These are phyloP conservation scores for Pseudopleuronectes americanus DNA, from an alignment of 2,797 vertebrate genomes.

Conservation along the genomic window DNA sequence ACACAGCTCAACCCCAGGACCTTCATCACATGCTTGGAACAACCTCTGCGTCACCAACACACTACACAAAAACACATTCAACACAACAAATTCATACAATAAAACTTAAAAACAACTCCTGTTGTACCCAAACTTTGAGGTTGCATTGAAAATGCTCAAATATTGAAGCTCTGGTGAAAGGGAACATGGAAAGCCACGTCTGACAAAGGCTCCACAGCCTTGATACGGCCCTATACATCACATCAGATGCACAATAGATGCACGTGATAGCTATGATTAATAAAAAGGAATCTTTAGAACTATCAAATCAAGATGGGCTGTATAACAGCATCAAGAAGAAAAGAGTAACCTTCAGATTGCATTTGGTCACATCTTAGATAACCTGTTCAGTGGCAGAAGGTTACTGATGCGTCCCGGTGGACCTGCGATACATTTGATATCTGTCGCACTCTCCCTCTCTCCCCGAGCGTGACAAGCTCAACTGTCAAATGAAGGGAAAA, in stretches of 20 bases:
- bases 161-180: background rate
- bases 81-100: background rate
- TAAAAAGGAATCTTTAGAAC: conserved; percentile 8
- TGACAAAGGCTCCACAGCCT: conserved; percentile 14
- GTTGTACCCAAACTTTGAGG: conserved; percentile 6
- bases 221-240: conserved; percentile 1
- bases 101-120: background rate
- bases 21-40: conserved; percentile 49
- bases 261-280: conserved; percentile 8
- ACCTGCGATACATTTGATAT: background rate
- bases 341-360: conserved; percentile 2
- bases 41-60: conserved; percentile 8
- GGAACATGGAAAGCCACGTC: background rate
- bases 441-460: background rate
- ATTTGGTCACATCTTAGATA: background rate
- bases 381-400: conserved; percentile 18
- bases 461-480: background rate
- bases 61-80: conserved; percentile 39
- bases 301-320: conserved; percentile 8
- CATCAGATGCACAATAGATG: background rate
- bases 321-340: conserved; percentile 19
- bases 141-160: conserved; percentile 14
- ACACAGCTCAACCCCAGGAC: conserved; percentile 37
- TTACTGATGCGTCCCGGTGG: background rate
- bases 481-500: conserved; percentile 12